phyloP scores from a whole-genome alignment of 2,113 vertebrate species.

The Syngnathus typhle region DNA sequence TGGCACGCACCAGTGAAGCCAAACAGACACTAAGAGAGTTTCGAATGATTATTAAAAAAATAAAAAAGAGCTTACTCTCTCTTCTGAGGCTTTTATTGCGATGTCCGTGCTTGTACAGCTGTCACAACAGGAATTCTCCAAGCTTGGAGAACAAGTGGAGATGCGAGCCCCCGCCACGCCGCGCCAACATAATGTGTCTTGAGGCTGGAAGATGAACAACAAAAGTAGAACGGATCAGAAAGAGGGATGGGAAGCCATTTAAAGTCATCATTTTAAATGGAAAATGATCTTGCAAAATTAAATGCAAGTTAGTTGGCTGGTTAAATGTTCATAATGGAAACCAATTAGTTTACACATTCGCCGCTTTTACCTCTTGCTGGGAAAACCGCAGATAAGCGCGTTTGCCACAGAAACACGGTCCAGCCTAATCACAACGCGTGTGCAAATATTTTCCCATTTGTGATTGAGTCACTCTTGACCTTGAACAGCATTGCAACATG shows the following conservation, averaged over 20 bases:
- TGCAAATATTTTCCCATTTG: background rate
- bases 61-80: background rate
- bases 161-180: constrained; percentile 21
- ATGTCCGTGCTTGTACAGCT: constrained; percentile 49
- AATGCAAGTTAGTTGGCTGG: no score
- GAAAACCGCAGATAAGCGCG: constrained; percentile 28
- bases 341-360: background rate
- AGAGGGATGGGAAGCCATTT: constrained; percentile 5
- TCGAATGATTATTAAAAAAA: background rate
- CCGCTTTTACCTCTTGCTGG: constrained; percentile 20
- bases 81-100: constrained; percentile 1
- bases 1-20: constrained; percentile 15
- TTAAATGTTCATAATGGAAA: no score
- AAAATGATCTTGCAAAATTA: no score
- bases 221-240: constrained; percentile 36
- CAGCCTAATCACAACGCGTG: constrained; percentile 10
- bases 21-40: background rate
- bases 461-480: background rate
- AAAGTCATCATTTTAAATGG: background rate
- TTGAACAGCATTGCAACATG: background rate
- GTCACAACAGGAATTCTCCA: constrained; percentile 52
- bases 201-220: constrained; percentile 29
- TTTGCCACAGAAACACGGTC: constrained; percentile 25
- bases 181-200: constrained; percentile 23
- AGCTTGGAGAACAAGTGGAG: constrained; percentile 44